A percentile compares a stretch with the other conserved stretches of the same genome.
Conservation (phyloP, 2,113 vertebrate genomes). For the Argyrosomus japonicus region DNA sequence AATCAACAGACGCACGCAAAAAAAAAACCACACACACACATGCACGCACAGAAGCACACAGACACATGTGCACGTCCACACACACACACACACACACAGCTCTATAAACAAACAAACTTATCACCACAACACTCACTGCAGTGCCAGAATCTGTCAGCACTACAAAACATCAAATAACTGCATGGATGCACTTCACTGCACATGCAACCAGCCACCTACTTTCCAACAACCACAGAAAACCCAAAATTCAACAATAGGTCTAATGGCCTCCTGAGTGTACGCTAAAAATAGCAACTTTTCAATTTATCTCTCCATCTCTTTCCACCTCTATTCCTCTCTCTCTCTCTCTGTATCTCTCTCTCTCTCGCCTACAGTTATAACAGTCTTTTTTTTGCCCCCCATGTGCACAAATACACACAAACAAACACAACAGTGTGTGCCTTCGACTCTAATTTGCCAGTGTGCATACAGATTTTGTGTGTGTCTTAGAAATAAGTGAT, state of each 20-base stretch:
- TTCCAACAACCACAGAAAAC: conserved; percentile 45
- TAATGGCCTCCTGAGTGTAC: conserved; percentile 57
- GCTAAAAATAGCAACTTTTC: conserved; percentile 64
- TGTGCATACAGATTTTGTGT: conserved; percentile 32
- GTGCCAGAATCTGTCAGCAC: conserved; percentile 61
- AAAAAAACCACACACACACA: not conserved
- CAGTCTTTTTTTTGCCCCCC: conserved; percentile 16
- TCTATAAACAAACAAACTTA: conserved; percentile 47
- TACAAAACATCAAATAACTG: conserved; percentile 62
- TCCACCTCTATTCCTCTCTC: conserved; percentile 41
- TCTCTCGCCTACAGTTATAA: conserved; percentile 16
- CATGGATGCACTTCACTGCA: conserved; percentile 48
- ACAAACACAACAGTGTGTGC: not conserved
- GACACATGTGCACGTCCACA: not conserved
- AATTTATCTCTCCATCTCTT: conserved; percentile 58
- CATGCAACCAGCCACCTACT: conserved; percentile 47
- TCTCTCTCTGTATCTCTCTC: not conserved
- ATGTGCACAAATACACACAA: conserved; percentile 28
- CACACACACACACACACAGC: conserved; percentile 10
- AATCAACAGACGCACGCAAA: conserved; percentile 49
- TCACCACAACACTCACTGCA: conserved; percentile 28
- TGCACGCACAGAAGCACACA: not conserved
- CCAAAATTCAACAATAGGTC: conserved; percentile 48
- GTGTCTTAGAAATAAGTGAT: not conserved
- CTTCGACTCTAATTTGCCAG: conserved; percentile 5